Conservation (phyloP, 2,888 invertebrate genomes). For the Rhagonycha fulva region DNA sequence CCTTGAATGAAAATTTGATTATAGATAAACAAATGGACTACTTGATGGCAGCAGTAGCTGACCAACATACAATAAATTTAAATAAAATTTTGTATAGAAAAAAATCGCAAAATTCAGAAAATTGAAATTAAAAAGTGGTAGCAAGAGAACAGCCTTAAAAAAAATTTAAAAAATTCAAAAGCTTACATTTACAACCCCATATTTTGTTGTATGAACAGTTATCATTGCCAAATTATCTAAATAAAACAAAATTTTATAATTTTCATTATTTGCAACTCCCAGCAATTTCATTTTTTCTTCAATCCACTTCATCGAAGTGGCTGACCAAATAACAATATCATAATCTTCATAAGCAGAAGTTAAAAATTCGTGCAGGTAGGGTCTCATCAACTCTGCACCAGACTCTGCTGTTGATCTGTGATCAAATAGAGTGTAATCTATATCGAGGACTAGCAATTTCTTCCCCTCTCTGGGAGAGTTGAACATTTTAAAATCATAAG, state of each 20-base stretch:
- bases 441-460: conserved; percentile 90
- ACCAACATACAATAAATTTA: too few species aligned
- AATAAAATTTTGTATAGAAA: too few species aligned
- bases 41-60: too few species aligned
- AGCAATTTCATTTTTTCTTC: conserved; percentile 94
- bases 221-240: conserved; percentile 94
- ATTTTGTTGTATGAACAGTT: conserved; percentile 86
- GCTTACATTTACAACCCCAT: conserved; percentile 88
- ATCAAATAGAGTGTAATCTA: conserved; percentile 96
- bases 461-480: conserved; percentile 84
- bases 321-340: conserved; percentile 98
- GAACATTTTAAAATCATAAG: conserved; percentile 81
- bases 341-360: conserved; percentile 86
- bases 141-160: too few species aligned
- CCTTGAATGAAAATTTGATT: too few species aligned
- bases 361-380: conserved; percentile 92
- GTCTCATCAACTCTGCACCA: conserved; percentile 87
- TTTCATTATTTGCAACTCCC: conserved; percentile 79
- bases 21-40: too few species aligned
- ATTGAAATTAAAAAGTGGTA: too few species aligned
- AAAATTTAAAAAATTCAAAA: background rate
- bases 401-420: conserved; percentile 92
- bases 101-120: too few species aligned
- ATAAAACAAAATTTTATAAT: conserved; percentile 92
- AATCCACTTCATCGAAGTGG: conserved; percentile 98